Evolutionary conservation across 1,140 invertebrate species (phyloP).

Genomic region (Chlorops oryzae): DNA sequence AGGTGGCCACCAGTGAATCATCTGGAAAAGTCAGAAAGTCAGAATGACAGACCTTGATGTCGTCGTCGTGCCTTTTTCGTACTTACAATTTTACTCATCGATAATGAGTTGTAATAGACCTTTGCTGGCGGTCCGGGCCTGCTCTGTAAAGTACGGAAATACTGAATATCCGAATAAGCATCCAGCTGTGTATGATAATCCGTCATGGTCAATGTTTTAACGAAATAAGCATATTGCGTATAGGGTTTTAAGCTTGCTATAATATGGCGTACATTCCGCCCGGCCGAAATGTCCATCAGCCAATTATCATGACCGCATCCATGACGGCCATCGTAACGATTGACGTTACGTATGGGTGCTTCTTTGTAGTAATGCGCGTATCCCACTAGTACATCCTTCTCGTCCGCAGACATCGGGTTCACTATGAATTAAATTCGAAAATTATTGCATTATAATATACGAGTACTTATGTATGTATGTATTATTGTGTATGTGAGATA

Average conservation of each 20-base stretch:
- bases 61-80: neutral
- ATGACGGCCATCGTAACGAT: slow-evolving; percentile 71
- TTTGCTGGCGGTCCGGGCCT: slow-evolving; percentile 26
- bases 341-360: slow-evolving; percentile 61
- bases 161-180: slow-evolving; percentile 69
- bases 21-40: too few species aligned
- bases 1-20: slow-evolving; percentile 40
- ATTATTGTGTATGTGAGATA: too few species aligned
- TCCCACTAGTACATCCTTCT: slow-evolving; percentile 63
- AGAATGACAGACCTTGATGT: neutral
- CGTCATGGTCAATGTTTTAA: slow-evolving; percentile 78
- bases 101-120: slow-evolving; percentile 22
- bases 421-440: too few species aligned
- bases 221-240: slow-evolving; percentile 84
- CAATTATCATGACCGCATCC: slow-evolving; percentile 65
- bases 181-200: slow-evolving; percentile 58
- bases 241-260: slow-evolving; percentile 68
- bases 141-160: slow-evolving; percentile 63
- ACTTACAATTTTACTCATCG: slow-evolving; percentile 27
- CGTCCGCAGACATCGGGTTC: slow-evolving; percentile 53
- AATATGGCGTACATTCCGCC: slow-evolving; percentile 44
- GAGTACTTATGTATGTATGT: too few species aligned
- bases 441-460: too few species aligned
- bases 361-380: slow-evolving; percentile 72
- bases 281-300: slow-evolving; percentile 42